A percentile compares a stretch with the other conserved stretches of the same genome.
Evolutionary conservation across 2,113 vertebrate species (phyloP).

Genomic region (human): GRCh38 chr6:77003001-77003500

Average conservation of each 20-base stretch:
- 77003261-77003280: not conserved
- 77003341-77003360: not conserved
- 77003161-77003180: not conserved
- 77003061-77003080: not conserved
- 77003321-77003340: not conserved
- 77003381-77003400: not conserved
- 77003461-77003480: not conserved
- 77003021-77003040: not conserved
- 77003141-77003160: not conserved
- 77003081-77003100: not conserved
- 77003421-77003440: not conserved
- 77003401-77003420: not conserved
- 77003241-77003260: not conserved
- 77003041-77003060: not conserved
- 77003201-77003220: not conserved
- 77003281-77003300: not conserved
- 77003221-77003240: not conserved
- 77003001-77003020: not conserved
- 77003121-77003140: not conserved
- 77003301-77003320: not conserved
- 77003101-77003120: not conserved
- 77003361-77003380: not conserved
- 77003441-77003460: not conserved
- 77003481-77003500: not conserved
- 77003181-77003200: not conserved